Evolutionary conservation across 1,140 invertebrate species (phyloP).

Genomic region (Nasonia vitripennis): DNA sequence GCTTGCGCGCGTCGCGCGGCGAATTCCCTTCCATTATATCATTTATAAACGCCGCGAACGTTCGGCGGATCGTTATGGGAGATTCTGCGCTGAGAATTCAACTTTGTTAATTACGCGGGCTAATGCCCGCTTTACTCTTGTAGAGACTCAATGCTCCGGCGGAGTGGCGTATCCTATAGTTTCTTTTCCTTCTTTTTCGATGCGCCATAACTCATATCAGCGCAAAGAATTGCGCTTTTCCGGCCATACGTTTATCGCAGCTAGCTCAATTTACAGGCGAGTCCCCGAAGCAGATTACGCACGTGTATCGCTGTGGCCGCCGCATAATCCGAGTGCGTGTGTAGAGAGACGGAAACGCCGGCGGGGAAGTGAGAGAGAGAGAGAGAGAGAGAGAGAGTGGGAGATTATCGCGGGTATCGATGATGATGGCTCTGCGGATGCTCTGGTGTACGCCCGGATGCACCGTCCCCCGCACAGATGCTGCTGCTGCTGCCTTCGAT

Average conservation of each 20-base stretch:
- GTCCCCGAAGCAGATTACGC: background rate
- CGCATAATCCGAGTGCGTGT: background rate
- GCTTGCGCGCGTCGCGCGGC: background rate
- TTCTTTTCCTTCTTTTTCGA: no score
- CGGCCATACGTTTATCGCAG: background rate
- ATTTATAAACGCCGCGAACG: background rate
- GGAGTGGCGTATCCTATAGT: no score
- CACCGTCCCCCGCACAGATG: background rate
- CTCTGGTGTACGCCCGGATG: background rate
- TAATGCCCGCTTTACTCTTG: background rate
- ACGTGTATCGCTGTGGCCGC: no score
- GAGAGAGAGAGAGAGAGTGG: background rate
- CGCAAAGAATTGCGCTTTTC: background rate
- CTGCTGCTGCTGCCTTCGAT: background rate
- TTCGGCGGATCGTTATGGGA: background rate
- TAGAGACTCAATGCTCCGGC: no score
- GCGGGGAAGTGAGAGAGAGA: background rate
- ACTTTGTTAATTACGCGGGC: conserved; percentile 3
- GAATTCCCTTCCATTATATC: conserved; percentile 7
- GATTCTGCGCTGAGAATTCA: background rate
- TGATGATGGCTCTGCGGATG: background rate
- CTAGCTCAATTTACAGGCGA: no score
- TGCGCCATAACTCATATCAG: background rate
- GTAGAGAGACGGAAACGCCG: background rate
- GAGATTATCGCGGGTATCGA: background rate